These are phyloP conservation scores for Tadarida brasiliensis DNA, from an alignment of 2,797 vertebrate species.

Conservation along the genomic window DNA sequence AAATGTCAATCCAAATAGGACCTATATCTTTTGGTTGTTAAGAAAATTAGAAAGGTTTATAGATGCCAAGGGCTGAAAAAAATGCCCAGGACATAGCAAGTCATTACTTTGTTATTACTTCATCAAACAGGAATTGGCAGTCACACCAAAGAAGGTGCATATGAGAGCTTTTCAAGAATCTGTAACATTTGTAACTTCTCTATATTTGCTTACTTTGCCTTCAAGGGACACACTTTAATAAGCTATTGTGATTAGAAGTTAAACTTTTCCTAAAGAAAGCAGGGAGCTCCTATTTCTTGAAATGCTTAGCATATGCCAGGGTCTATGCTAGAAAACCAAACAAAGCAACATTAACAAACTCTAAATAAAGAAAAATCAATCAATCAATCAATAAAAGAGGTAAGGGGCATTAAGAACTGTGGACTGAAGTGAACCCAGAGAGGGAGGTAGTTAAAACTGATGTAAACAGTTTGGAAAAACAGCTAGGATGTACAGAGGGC, in stretches of 20 bases:
- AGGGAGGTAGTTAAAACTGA: not conserved
- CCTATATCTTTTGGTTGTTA: not conserved
- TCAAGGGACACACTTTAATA: slow-evolving; percentile 23
- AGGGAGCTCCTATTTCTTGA: slow-evolving; percentile 63
- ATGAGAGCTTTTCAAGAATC: not conserved
- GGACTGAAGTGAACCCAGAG: not conserved
- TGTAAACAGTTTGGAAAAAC: not conserved
- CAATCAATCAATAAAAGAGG: not conserved
- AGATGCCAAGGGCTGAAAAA: not conserved
- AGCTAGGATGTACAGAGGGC: fast-evolving
- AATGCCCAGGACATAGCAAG: not conserved
- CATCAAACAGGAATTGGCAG: not conserved
- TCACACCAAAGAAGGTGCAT: not conserved
- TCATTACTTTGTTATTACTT: not conserved
- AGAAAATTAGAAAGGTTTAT: not conserved
- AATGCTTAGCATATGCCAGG: not conserved
- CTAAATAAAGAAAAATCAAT: slow-evolving; percentile 25
- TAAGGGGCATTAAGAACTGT: not conserved
- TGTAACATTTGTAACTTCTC: not conserved
- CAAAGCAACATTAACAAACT: not conserved
- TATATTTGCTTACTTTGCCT: slow-evolving; percentile 41
- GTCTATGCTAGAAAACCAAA: not conserved
- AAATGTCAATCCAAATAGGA: not conserved
- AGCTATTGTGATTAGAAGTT: slow-evolving; percentile 44
- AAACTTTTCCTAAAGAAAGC: slow-evolving; percentile 68